phyloP scores from a whole-genome alignment of 2,797 vertebrate species.

The Sylvia borin region DNA sequence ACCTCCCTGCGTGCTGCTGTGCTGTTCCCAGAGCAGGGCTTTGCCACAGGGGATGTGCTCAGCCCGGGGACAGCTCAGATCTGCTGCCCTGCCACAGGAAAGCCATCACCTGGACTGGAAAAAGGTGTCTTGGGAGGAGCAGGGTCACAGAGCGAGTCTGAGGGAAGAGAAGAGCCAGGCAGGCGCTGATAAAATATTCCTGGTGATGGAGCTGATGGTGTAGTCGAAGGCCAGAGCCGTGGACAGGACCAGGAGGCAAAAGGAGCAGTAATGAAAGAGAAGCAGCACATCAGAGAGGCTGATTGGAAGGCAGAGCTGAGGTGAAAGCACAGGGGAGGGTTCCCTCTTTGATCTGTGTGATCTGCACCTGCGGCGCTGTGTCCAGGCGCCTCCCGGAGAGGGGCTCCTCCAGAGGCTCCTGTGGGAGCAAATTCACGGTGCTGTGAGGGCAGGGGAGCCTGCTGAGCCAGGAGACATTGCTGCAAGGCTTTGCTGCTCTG shows the following conservation, averaged over 20 bases:
- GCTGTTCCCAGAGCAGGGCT: not conserved
- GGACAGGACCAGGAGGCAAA: not conserved
- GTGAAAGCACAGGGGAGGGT: not conserved
- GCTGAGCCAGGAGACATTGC: not conserved
- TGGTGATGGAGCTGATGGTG: accelerated
- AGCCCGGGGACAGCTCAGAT: not conserved
- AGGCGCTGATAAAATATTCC: not conserved
- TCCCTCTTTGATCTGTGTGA: not conserved
- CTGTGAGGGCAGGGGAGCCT: not conserved
- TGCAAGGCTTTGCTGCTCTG: not conserved
- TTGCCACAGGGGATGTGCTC: not conserved
- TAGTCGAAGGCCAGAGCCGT: not conserved
- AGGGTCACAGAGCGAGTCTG: not conserved
- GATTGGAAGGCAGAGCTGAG: not conserved
- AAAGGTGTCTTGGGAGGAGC: not conserved
- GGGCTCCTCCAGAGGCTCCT: not conserved
- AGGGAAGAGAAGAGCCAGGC: not conserved
- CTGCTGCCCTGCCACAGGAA: no score
- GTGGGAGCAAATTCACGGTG: not conserved
- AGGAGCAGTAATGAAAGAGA: not conserved
- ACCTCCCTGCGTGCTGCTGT: not conserved
- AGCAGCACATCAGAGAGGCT: not conserved
- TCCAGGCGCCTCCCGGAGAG: not conserved
- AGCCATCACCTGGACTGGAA: not conserved
- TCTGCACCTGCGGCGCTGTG: not conserved